Base-by-base conservation (phyloP, 2,888 invertebrate species). In the Eupithecia subfuscata region DNA sequence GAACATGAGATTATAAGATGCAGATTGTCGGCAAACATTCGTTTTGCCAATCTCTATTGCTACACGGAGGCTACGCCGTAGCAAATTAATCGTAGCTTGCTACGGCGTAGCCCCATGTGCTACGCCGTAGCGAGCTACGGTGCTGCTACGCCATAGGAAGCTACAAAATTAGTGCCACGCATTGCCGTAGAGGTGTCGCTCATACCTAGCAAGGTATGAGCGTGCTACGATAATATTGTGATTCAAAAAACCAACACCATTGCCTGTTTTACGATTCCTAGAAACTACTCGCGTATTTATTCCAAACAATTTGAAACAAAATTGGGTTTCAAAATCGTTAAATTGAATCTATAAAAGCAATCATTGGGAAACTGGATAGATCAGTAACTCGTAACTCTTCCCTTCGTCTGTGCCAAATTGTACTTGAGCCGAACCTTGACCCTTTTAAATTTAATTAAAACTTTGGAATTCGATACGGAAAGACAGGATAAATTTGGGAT, bases 391-490 rank as follows among this genome's bases (percentile, higher is more conserved):
- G 65, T 68, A 68, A 68, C 40, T 68, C 43, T 68, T 43, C 68
- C 68, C 52, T 65, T 68, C 43, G 68, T 68, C 40, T 43, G 70
- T 48, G 73, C 22, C 18, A 40, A 73, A 73, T 71, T 63, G 67
- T 76, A 63, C 69, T 75, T 63, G 68, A 64, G 30, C 45, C 48
- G 64, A 70, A 69, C 72, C 74, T 70, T 75, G 79, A 70, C 74
- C 79, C 73, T 71, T 48, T 71, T 75, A 70, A 73, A 74, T 74
- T 76, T 74, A 73, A 76, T 74, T 78, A 74, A 75, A 78, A 72
- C 74, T 78, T 70, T 63, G 64, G 48, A 67, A 74, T 73, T 77
- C 43, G 65, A 75, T 72, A 71, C 65, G 14, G 75, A 75, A 74
- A 75, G 74, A 71, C 76, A 12, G 65, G n/a, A 68, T 22, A 25